A percentile compares a stretch with the other conserved stretches of the same genome.
phyloP scores from a whole-genome alignment of 2,888 invertebrate species.

The Andrena trimmerana region DNA sequence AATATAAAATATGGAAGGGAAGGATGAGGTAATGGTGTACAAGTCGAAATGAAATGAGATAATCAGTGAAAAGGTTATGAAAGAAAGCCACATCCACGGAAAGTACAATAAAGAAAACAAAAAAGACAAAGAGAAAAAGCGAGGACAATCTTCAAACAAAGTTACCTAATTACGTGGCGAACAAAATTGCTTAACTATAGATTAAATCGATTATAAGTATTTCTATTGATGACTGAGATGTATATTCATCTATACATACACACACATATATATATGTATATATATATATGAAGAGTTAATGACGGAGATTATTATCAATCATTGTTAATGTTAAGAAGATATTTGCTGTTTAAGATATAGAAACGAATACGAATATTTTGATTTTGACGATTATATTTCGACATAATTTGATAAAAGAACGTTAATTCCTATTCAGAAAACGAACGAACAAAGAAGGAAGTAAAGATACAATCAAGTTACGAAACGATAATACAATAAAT shows the following conservation, averaged over 20 bases:
- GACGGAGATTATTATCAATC: constrained; percentile 45
- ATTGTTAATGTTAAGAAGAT: constrained; percentile 44
- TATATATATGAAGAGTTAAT: constrained; percentile 39
- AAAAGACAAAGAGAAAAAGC: constrained; percentile 31
- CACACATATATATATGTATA: neutral
- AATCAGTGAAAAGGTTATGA: neutral
- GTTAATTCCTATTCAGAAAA: neutral
- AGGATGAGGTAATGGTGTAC: neutral
- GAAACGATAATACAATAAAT: constrained; percentile 5
- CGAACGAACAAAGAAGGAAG: neutral
- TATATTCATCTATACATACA: constrained; percentile 26
- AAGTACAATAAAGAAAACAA: constrained; percentile 34
- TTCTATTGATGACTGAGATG: constrained; percentile 53
- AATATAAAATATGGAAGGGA: neutral
- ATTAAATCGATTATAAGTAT: constrained; percentile 52
- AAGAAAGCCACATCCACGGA: neutral
- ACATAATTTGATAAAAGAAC: constrained; percentile 12
- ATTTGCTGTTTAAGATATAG: constrained; percentile 36
- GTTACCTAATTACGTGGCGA: constrained; percentile 53
- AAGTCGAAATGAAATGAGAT: neutral
- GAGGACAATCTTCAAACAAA: constrained; percentile 56
- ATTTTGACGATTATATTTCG: constrained; percentile 1
- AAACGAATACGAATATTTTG: constrained; percentile 14
- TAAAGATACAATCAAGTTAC: constrained; percentile 10
- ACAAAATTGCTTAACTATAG: constrained; percentile 6